Evolutionary conservation across 1,140 invertebrate genomes (phyloP), one percentile per base, ranked within the genome.

Genomic region (Drosophila busckii): DNA sequence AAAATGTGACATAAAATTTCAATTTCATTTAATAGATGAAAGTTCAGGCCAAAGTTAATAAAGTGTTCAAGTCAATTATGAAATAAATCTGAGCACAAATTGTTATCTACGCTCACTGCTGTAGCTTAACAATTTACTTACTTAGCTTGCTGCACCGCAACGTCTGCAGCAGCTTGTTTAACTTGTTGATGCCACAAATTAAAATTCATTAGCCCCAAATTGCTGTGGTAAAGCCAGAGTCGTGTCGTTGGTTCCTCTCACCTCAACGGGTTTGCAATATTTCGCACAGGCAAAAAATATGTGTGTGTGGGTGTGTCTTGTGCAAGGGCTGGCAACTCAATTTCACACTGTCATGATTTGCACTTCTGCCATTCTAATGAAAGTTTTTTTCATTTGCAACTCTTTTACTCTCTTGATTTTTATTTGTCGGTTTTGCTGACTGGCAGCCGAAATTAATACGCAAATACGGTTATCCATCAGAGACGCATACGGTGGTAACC

Each of bases 381-480:
- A 50, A 31, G 9, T 31, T 31, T 23, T 20, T 15, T 38, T 31
- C 62, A 49, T 26, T 45, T 58, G 38, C 46, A 16, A 44, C 26
- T 25, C 2, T 26, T 20, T 16, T n/a, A 26, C 6, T 26, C 12
- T 34, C 3, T 54, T 19, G 34, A 13, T 46, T 25, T 29, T 23
- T 25, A 25, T 31, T 26, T 23, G 13, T 23, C 9, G 5, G 25
- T 35, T 56, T 37, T 44, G 22, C 35, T 52, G 34, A 35, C 15
- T 28, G 29, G 9, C 46, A 86, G 84, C 84, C 84, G 17, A 85
- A 86, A 75, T 75, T 90, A 35, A 84, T 90, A 44, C 75, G 65
- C 40, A 89, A 89, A 71, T 89, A 90, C 70, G 91, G 91, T 10
- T 93, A 92, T 66, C 89, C 89, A 9, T 84, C 89, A 2, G 91